Evolutionary conservation across 2,888 invertebrate species (phyloP).

Genomic region (Caenorhabditis angaria): DNA sequence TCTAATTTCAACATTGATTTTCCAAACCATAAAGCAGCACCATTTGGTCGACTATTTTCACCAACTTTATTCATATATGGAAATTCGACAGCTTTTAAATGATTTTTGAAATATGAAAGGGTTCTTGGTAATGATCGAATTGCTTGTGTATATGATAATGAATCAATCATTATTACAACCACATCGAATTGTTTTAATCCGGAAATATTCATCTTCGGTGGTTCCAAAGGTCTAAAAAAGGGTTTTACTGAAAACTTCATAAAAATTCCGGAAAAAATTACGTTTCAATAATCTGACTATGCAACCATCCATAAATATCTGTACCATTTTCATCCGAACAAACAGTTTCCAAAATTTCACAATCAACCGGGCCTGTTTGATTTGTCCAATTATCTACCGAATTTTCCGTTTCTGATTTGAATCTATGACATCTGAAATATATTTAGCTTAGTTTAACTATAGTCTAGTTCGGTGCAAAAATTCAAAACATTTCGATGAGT

Average conservation of each 20-base stretch:
- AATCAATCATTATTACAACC: conserved; percentile 47
- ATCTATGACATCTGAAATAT: conserved; percentile 27
- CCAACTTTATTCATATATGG: conserved; percentile 62
- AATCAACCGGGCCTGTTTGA: conserved; percentile 22
- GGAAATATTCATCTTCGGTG: conserved; percentile 20
- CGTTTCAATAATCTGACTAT: conserved; percentile 41
- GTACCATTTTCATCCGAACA: conserved; percentile 22
- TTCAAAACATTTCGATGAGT: background rate
- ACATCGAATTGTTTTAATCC: conserved; percentile 39
- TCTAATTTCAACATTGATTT: conserved; percentile 42
- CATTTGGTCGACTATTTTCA: conserved; percentile 60
- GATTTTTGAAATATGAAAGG: conserved; percentile 43
- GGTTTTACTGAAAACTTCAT: too few relatives aligned
- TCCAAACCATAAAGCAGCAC: conserved; percentile 53
- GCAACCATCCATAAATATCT: conserved; percentile 37
- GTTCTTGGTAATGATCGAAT: conserved; percentile 47
- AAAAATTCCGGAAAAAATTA: too few relatives aligned
- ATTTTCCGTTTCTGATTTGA: conserved; percentile 22
- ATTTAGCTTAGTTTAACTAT: background rate
- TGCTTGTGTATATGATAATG: conserved; percentile 47
- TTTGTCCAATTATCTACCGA: conserved; percentile 22
- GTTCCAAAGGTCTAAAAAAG: conserved; percentile 21
- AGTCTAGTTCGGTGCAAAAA: background rate
- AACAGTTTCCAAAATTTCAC: conserved; percentile 43
- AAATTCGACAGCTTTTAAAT: conserved; percentile 51